Percentiles rank a stretch among this genome's conserved stretches.
Conservation (phyloP, 2,797 vertebrate species). For the Mus caroli region DNA sequence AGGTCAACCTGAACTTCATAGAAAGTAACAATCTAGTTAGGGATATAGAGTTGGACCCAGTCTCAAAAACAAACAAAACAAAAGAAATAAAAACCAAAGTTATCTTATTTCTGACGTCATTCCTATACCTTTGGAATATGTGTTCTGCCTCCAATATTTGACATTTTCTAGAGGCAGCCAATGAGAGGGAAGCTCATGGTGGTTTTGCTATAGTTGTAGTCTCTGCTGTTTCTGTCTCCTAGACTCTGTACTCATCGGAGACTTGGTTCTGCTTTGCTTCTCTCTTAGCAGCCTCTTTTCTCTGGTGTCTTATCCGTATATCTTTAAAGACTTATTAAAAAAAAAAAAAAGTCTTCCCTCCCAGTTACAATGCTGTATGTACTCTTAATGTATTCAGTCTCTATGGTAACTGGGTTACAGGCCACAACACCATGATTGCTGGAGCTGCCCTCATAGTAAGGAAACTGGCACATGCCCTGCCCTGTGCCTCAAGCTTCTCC, state of each 20-base stretch:
- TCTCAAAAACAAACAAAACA: not conserved
- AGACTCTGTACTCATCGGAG: slow-evolving; percentile 29
- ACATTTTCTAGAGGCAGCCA: slow-evolving; percentile 40
- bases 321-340: slow-evolving; percentile 53
- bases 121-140: slow-evolving; percentile 17
- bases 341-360: slow-evolving; percentile 59
- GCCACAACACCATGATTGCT: slow-evolving; percentile 68
- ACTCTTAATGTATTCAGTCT: slow-evolving; percentile 60
- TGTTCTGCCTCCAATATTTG: slow-evolving; percentile 36
- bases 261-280: slow-evolving; percentile 37
- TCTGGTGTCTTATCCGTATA: slow-evolving; percentile 65
- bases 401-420: slow-evolving; percentile 67
- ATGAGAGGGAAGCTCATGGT: slow-evolving; percentile 31
- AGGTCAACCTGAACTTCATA: not conserved
- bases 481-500: slow-evolving; percentile 67
- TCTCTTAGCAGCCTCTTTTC: slow-evolving; percentile 64
- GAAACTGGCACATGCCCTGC: slow-evolving; percentile 38
- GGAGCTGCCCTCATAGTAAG: slow-evolving; percentile 56
- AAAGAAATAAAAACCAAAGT: not conserved
- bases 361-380: slow-evolving; percentile 49
- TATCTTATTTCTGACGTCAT: slow-evolving; percentile 4
- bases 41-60: not conserved
- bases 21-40: not conserved
- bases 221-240: slow-evolving; percentile 38
- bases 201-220: not conserved